Evolutionary conservation across 2,888 invertebrate species (phyloP).

Genomic region (Rotaria macrura): DNA sequence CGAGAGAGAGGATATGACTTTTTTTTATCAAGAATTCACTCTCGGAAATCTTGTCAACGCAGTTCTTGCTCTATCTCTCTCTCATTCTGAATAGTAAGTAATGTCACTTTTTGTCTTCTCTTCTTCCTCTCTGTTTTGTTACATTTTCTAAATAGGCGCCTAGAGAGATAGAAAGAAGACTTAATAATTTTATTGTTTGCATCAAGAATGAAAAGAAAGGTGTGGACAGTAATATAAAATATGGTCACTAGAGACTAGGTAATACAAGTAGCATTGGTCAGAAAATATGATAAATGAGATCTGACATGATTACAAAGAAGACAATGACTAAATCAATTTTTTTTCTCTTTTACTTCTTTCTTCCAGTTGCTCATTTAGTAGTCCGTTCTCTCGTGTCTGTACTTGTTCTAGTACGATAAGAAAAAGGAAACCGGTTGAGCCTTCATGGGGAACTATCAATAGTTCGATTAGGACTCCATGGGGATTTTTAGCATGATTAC

Average conservation of each 20-base stretch:
- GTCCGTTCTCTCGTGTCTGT: not conserved
- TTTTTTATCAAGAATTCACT: not conserved
- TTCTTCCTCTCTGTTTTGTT: not conserved
- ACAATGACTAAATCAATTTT: not conserved
- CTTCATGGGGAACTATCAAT: not conserved
- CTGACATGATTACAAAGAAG: not conserved
- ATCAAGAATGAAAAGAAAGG: not conserved
- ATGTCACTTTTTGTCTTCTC: not conserved
- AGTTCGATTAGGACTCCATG: not conserved
- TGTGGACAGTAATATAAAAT: not conserved
- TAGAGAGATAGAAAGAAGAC: not conserved
- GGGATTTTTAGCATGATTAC: not conserved
- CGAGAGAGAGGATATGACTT: not conserved
- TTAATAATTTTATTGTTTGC: not conserved
- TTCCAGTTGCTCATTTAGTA: not conserved
- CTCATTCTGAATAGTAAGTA: not conserved
- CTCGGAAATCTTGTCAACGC: slow-evolving; percentile 1
- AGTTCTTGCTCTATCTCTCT: not conserved
- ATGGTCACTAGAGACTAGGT: not conserved
- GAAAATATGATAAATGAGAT: slow-evolving; percentile 4
- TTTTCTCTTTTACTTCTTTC: not conserved
- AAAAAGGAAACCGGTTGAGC: not conserved
- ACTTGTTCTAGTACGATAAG: not conserved
- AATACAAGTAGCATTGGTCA: not conserved
- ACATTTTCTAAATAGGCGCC: not conserved